A percentile compares a stretch with the other conserved stretches of the same genome.
phyloP scores from a whole-genome alignment of 1,140 invertebrate genomes.

The roundworm (Caenorhabditis elegans) region DNA sequence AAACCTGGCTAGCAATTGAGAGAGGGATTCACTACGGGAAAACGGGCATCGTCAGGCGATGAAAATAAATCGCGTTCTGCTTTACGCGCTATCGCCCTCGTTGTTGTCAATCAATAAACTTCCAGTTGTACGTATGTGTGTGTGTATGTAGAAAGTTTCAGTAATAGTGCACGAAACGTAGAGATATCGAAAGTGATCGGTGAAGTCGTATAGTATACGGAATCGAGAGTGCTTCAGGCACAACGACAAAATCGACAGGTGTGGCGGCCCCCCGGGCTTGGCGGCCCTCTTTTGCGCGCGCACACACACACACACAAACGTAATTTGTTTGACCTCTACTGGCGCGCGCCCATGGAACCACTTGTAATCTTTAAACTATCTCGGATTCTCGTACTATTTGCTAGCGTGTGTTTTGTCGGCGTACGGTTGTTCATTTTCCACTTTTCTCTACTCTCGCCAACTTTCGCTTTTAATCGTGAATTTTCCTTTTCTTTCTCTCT shows the following conservation, averaged over 20 bases:
- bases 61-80: too few relatives aligned
- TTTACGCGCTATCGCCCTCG: too few relatives aligned
- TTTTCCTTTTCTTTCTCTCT: neutral
- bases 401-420: neutral
- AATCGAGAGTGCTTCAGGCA: constrained; percentile 23
- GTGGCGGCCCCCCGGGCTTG: neutral
- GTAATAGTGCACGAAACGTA: constrained; percentile 15
- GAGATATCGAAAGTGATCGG: neutral
- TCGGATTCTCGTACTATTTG: constrained; percentile 24
- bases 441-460: neutral
- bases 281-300: constrained; percentile 9
- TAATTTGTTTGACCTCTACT: constrained; percentile 29
- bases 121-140: neutral
- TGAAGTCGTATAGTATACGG: neutral
- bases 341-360: constrained; percentile 21
- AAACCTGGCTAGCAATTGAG: neutral
- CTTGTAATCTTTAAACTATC: constrained; percentile 32
- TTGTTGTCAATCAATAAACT: constrained; percentile 20
- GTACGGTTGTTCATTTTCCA: neutral
- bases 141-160: neutral
- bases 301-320: too few relatives aligned
- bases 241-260: constrained; percentile 15
- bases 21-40: neutral
- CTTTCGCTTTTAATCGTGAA: neutral
- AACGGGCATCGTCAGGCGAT: too few relatives aligned